Evolutionary conservation across 2,888 invertebrate genomes (phyloP), one percentile per base, ranked within the genome.

Genomic region (Cetonia aurata): DNA sequence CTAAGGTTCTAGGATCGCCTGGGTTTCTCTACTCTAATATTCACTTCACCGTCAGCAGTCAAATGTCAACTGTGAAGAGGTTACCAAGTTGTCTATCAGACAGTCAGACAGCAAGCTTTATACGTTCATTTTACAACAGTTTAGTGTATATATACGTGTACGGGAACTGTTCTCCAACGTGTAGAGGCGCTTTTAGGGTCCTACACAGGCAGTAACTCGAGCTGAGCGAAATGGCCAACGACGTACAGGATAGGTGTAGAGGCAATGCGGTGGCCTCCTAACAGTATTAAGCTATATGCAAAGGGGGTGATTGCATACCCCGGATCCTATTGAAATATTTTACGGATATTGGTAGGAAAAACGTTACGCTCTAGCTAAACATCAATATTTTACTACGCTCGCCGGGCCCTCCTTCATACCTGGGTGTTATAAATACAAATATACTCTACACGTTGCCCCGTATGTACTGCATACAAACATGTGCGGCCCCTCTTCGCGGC

Each of bases 81-180:
- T 69, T 62, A 69, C 69, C 53, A 62, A 55, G 62, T 77, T 78
- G 73, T 81, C 80, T 80, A 81, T 80, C 80, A 81, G 79, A 77
- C 81, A 77, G 79, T 77, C 81, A 80, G 82, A 81, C 82, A 80
- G 82, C 79, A 82, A 82, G 82, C 80, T 84, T 84, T 84, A 84
- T 84, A 83, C 82, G 83, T 82, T 83, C 84, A 84, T 84, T 85
- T 84, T 83, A 83, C 84, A 84, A 81, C 83, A 84, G 82, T 84
- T 84, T 83, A 83, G 81, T 81, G 76, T 79, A 78, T 78, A 71
- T 73, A 69, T 67, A 71, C 62, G 66, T 55, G 52, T 31, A 71
- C 60, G 69, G 79, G 78, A 71, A 73, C 78, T 77, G 77, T 74
- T 78, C 76, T 75, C 76, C 75, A 77, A 15, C 79, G 76, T 81